Evolutionary conservation across 2,113 vertebrate genomes (phyloP).

Genomic region (Oriolus oriolus): DNA sequence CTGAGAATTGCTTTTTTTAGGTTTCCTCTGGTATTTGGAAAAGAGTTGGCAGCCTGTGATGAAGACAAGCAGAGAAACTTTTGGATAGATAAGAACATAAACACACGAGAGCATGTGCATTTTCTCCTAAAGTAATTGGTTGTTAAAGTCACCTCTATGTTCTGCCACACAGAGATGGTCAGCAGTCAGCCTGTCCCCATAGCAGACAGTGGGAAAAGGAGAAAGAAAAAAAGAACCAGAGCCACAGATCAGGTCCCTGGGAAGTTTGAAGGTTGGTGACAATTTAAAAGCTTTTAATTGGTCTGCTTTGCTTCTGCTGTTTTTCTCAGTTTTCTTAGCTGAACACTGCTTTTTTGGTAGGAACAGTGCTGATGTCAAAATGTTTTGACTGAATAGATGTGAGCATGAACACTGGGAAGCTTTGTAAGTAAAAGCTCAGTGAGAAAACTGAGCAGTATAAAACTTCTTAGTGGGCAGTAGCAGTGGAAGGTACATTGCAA

Average conservation of each 20-base stretch:
- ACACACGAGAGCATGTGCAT: not conserved
- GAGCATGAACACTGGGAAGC: not conserved
- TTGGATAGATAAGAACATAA: not conserved
- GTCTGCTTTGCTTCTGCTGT: not conserved
- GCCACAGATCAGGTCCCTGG: conserved; percentile 82
- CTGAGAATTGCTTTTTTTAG: not conserved
- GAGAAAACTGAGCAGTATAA: not conserved
- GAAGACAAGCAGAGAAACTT: not conserved
- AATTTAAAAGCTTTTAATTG: not conserved
- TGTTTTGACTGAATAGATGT: not conserved
- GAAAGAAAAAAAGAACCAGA: conserved; percentile 88
- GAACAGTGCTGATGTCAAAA: not conserved
- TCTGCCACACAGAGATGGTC: conserved; percentile 76
- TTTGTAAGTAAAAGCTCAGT: not conserved
- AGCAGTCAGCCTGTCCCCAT: conserved; percentile 86
- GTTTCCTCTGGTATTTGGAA: not conserved
- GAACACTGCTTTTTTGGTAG: not conserved
- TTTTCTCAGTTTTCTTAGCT: not conserved
- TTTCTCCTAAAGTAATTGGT: not conserved
- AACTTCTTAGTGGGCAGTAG: not conserved
- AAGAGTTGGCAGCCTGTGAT: not conserved
- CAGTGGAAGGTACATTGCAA: not conserved
- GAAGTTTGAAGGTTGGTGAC: conserved; percentile 85
- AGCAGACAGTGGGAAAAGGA: conserved; percentile 79
- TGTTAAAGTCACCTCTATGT: conserved; percentile 13